These are phyloP conservation scores for Pygocentrus nattereri DNA, from an alignment of 2,797 vertebrate genomes.

Conservation along the genomic window DNA sequence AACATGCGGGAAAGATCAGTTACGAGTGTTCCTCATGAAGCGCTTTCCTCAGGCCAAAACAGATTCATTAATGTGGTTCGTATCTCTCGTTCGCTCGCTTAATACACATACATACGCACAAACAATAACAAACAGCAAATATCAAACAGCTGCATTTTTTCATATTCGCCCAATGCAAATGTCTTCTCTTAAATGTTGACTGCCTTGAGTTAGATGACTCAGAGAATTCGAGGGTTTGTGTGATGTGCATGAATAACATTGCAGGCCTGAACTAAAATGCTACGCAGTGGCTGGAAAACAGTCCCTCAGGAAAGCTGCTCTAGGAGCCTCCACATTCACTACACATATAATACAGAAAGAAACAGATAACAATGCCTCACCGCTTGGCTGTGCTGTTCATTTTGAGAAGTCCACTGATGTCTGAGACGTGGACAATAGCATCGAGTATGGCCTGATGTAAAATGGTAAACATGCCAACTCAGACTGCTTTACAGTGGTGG, in stretches of 20 bases:
- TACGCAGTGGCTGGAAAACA: slow-evolving; percentile 12
- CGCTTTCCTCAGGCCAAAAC: slow-evolving; percentile 52
- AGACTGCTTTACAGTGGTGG: too few relatives aligned
- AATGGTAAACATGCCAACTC: too few relatives aligned
- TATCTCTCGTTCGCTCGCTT: slow-evolving; percentile 6
- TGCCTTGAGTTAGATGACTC: slow-evolving; percentile 51
- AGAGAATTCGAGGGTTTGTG: slow-evolving; percentile 36
- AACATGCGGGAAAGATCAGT: slow-evolving; percentile 49
- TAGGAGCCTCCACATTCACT: slow-evolving; percentile 6
- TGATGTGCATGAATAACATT: slow-evolving; percentile 57
- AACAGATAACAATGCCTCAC: not conserved
- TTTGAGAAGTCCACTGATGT: too few relatives aligned
- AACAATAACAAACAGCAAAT: slow-evolving; percentile 38
- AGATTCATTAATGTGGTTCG: slow-evolving; percentile 60
- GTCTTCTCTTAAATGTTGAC: slow-evolving; percentile 45
- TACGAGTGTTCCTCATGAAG: slow-evolving; percentile 46
- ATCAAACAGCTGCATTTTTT: slow-evolving; percentile 52
- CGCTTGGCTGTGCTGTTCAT: too few relatives aligned
- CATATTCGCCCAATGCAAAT: slow-evolving; percentile 54
- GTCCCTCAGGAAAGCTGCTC: slow-evolving; percentile 16
- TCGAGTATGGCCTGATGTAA: too few relatives aligned
- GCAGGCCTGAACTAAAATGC: slow-evolving; percentile 26
- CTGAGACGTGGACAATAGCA: too few relatives aligned
- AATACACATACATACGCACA: slow-evolving; percentile 29
- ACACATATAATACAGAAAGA: not conserved